Evolutionary conservation across 2,888 invertebrate species (phyloP), one percentile per base, ranked within the genome.

Genomic region (Vesta saturnalis): DNA sequence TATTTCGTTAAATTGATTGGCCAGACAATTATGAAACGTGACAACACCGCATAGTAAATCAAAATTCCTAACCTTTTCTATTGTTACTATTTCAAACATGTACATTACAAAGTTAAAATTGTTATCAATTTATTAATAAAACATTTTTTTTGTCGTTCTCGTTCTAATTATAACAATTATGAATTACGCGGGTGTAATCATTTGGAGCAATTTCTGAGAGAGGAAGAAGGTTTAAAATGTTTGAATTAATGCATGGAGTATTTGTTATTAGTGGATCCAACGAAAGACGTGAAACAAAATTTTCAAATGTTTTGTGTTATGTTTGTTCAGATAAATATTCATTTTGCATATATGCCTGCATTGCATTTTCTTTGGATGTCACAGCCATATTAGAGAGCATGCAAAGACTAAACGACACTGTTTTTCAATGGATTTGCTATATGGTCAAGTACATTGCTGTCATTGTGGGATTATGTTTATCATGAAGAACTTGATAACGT

Each of bases 361-460:
- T 78, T 98, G 98, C 85, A 94, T 97, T 76, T 96, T 90, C 85
- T 96, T 98, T 84, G 97, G 94, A 60, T 98, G 98, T 83, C 94
- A 94, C 77, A 90, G 89, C 65, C 97, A 97, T 82, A 94, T 96
- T 74, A 90, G 92, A 77, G 92, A 94, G 63, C 97, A 98, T 86
- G 90, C 92, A 57, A 92, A 91, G 80, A 87, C 87, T 52, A 92
- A 92, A 78, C 92, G 93, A 78, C 97, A 97, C 83, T 89, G 89
- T 78, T 87, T 97, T 74, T 93, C 95, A 67, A 89, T 97, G 77
- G 97, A 98, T 81, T 85, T 97, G 58, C 90, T 89, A 62, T 95
- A 94, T 84, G 97, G 97, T 52, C 93, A 94, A 82, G 87, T 98
- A 8, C 92, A 92, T 83, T 99, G 99, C 84, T 91, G 92, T 80